These are phyloP conservation scores for Chymomyza costata DNA, from an alignment of 1,140 invertebrate genomes.

Conservation along the genomic window DNA sequence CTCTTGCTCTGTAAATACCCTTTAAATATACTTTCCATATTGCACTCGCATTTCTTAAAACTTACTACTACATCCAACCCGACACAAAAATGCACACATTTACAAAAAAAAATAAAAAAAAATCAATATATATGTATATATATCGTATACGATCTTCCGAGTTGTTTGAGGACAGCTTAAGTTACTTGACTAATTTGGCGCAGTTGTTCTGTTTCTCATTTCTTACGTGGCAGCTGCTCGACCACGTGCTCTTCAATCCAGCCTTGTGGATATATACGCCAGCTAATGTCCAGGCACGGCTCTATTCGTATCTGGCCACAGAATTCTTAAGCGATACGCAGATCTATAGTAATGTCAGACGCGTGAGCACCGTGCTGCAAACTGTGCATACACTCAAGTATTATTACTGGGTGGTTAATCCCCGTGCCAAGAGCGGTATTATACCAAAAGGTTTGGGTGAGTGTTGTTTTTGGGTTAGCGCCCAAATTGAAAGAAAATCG, in stretches of 20 bases:
- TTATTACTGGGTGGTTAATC: slow-evolving; percentile 99
- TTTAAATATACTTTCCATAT: neutral
- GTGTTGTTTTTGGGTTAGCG: slow-evolving; percentile 36
- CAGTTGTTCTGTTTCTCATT: slow-evolving; percentile 87
- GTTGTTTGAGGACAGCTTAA: slow-evolving; percentile 62
- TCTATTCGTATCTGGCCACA: slow-evolving; percentile 98
- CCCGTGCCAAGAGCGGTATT: slow-evolving; percentile 94
- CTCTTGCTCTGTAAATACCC: too few relatives aligned
- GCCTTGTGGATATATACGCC: slow-evolving; percentile 98
- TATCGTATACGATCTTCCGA: slow-evolving; percentile 9
- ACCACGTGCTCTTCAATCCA: slow-evolving; percentile 99
- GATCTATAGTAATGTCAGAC: slow-evolving; percentile 96
- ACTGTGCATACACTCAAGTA: slow-evolving; percentile 99
- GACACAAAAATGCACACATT: slow-evolving; percentile 17
- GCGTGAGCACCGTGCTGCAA: slow-evolving; percentile 97
- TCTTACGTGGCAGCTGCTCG: slow-evolving; percentile 94
- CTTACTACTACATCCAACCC: neutral
- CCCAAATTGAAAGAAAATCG: neutral
- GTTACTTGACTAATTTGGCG: slow-evolving; percentile 76
- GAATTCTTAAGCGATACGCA: slow-evolving; percentile 98
- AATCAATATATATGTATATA: slow-evolving; percentile 14
- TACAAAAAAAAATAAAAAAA: neutral
- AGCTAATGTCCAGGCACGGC: slow-evolving; percentile 94
- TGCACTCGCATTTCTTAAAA: too few relatives aligned
- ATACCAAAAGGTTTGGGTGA: slow-evolving; percentile 94